A percentile compares a stretch with the other conserved stretches of the same genome.
phyloP scores from a whole-genome alignment of 2,888 invertebrate genomes.

The Augochlorella aurata region DNA sequence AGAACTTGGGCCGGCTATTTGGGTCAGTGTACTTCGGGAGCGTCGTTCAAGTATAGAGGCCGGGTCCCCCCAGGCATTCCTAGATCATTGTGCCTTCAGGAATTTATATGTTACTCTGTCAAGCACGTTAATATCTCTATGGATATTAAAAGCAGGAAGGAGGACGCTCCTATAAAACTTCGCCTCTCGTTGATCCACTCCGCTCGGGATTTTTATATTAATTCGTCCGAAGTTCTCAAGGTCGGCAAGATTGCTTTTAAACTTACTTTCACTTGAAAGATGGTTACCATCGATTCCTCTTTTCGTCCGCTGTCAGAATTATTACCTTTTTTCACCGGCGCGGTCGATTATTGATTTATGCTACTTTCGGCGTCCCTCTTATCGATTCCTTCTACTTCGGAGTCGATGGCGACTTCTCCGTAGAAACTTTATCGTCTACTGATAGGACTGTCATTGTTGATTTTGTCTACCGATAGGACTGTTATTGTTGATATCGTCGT shows the following conservation, averaged over 20 bases:
- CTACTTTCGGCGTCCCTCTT: not conserved
- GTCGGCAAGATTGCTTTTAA: not conserved
- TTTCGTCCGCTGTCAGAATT: not conserved
- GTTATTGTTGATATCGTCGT: too few relatives aligned
- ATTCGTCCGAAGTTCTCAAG: conserved; percentile 4
- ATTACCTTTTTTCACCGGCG: not conserved
- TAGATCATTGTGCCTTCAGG: not conserved
- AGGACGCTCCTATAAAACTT: conserved; percentile 3
- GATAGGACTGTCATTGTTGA: too few relatives aligned
- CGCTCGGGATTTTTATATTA: conserved; percentile 2
- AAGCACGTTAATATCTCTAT: not conserved
- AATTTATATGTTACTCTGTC: conserved; percentile 13
- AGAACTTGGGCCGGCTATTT: conserved; percentile 8
- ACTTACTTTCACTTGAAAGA: not conserved
- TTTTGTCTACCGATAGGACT: too few relatives aligned
- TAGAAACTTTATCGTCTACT: too few relatives aligned
- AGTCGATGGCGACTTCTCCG: not conserved
- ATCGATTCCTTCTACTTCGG: not conserved
- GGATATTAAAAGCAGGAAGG: not conserved
- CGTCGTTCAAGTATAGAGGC: not conserved
- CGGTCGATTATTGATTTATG: conserved; percentile 5
- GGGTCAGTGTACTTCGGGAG: conserved; percentile 11
- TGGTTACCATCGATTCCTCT: not conserved
- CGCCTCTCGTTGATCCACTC: not conserved
- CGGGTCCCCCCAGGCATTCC: not conserved